Conservation (phyloP, 1,140 invertebrate species). For the Ceratosolen fusciceps region DNA sequence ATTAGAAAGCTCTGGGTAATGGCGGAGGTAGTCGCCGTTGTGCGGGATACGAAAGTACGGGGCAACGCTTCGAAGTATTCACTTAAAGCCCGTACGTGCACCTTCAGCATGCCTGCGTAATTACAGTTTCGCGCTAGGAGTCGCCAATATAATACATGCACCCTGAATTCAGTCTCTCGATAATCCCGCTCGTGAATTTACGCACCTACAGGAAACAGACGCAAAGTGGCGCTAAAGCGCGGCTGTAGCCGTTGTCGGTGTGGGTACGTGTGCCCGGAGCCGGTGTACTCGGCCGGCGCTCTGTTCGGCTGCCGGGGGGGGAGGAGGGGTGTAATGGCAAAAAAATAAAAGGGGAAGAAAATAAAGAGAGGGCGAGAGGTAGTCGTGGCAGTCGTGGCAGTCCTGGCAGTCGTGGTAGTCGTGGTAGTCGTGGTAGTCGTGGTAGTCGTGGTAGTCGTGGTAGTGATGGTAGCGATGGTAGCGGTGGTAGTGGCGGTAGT, state of each 20-base stretch:
- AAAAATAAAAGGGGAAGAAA: conserved; percentile 21
- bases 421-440: too few species aligned
- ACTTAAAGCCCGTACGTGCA: background rate
- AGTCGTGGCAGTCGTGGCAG: too few species aligned
- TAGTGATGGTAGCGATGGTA: too few species aligned
- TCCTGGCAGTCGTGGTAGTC: too few species aligned
- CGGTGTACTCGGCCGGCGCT: background rate
- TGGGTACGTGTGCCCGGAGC: background rate
- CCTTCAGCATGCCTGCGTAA: background rate
- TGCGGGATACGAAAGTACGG: background rate
- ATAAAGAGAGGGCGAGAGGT: background rate
- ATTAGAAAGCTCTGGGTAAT: too few species aligned
- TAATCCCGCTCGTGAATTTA: background rate
- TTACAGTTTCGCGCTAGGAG: background rate
- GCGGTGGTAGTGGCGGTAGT: too few species aligned
- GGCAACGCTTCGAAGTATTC: background rate
- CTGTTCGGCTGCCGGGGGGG: background rate
- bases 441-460: too few species aligned
- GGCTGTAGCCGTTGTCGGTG: too few species aligned
- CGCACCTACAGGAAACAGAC: background rate
- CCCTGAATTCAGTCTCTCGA: background rate
- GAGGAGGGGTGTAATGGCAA: conserved; percentile 32
- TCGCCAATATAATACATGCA: background rate
- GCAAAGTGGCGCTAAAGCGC: conserved; percentile 12
- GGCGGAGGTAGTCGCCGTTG: too few species aligned